Evolutionary conservation across 2,888 invertebrate species (phyloP), one percentile per base, ranked within the genome.

Genomic region (Stenurella melanura): DNA sequence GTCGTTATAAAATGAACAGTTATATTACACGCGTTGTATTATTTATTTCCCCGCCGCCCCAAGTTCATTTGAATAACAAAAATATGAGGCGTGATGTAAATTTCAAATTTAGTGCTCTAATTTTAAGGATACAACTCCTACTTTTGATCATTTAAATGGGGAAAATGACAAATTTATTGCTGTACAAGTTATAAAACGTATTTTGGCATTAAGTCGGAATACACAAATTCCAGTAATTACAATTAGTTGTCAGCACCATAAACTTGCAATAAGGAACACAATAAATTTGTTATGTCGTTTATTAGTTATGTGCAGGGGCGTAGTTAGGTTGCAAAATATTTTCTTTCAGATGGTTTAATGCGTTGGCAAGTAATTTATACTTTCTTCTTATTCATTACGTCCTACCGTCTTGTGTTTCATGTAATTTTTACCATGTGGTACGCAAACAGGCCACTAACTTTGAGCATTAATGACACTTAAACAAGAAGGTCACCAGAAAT

Each of bases 21-120:
- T 19, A 58, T 21, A 58, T 50, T 50, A 50, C 50, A 50, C 50
- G 50, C 15, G 7, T 12, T 6, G n/a, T 50, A n/a, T 50, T 50
- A 50, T 50, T 50, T 50, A 50, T 50, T n/a, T 50, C 50, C n/a
- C 50, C 50, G 11, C 50, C 50, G 50, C 50, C 50, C 42, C 50
- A 50, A n/a, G 50, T 50, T 50, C 50, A 58, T 21, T 21, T 58
- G 58, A 21, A 58, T 21, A 58, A 58, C 21, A 58, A 58, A 56
- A 67, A 54, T 21, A 54, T 67, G 56, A 67, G 50, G 21, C 56
- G 56, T 56, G 67, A 67, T 30, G 56, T 67, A 67, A 67, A 67
- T 54, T 17, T 19, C 21, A 56, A 50, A 67, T 67, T 67, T 64
- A 42, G 21, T 30, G 42, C 11, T 42, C 67, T 67, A 67, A 56